A percentile compares a stretch with the other conserved stretches of the same genome.
Evolutionary conservation across 2,797 vertebrate species (phyloP).

Genomic region (Anas bernieri): DNA sequence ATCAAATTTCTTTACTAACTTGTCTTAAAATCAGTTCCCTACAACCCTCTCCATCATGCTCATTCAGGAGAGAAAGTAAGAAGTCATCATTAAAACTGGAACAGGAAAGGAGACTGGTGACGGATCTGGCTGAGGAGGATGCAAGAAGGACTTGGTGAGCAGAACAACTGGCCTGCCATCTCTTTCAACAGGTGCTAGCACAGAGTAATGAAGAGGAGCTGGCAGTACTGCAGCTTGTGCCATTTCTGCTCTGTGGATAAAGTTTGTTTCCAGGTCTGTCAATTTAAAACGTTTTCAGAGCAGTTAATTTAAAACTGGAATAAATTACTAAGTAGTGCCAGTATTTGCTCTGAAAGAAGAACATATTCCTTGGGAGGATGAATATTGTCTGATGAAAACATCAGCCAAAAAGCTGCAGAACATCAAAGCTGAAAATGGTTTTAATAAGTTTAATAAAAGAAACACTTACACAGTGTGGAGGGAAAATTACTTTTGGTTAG

Average conservation of each 20-base stretch:
- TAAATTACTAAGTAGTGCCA: not conserved
- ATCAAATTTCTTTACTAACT: not conserved
- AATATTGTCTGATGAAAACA: not conserved
- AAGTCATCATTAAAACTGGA: not conserved
- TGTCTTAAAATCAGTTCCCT: not conserved
- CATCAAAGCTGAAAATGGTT: constrained; percentile 41
- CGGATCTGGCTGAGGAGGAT: not conserved
- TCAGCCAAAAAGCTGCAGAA: constrained; percentile 9
- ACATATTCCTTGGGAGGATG: not conserved
- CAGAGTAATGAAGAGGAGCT: not conserved
- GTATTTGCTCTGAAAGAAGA: not conserved
- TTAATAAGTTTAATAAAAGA: constrained; percentile 26
- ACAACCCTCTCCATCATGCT: not conserved
- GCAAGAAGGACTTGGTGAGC: not conserved
- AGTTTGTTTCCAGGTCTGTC: not conserved
- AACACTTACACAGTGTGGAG: not conserved
- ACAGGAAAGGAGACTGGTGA: not conserved
- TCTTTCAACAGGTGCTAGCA: not conserved
- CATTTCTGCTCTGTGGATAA: not conserved
- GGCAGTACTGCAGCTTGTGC: not conserved
- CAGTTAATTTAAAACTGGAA: constrained; percentile 13
- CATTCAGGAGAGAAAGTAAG: not conserved
- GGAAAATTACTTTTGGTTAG: constrained; percentile 26
- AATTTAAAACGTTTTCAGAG: not conserved
- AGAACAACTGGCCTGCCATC: not conserved